These are phyloP conservation scores for Polypterus senegalus DNA, from an alignment of 2,113 vertebrate genomes.

Conservation along the genomic window DNA sequence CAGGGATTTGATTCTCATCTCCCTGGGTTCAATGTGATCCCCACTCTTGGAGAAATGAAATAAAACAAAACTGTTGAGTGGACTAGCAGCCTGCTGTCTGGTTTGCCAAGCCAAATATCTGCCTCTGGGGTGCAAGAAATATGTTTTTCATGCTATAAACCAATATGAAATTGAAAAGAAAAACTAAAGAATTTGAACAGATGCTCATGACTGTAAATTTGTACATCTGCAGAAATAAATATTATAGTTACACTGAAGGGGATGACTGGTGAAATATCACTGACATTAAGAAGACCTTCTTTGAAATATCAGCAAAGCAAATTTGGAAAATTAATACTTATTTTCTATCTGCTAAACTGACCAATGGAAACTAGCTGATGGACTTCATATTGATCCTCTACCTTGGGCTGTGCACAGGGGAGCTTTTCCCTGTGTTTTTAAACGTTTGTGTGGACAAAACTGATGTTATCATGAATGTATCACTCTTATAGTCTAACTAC, in stretches of 20 bases:
- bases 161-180: not conserved
- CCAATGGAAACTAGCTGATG: too few relatives aligned
- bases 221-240: not conserved
- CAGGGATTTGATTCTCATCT: too few relatives aligned
- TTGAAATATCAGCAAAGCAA: not conserved
- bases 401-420: too few relatives aligned
- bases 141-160: not conserved
- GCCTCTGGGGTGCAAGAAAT: not conserved
- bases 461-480: too few relatives aligned
- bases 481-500: too few relatives aligned
- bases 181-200: not conserved
- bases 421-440: too few relatives aligned
- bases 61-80: not conserved
- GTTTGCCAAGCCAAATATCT: conserved; percentile 1
- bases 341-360: too few relatives aligned
- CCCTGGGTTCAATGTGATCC: too few relatives aligned
- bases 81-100: not conserved
- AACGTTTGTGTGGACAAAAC: too few relatives aligned
- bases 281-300: not conserved
- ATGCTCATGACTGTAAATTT: not conserved
- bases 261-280: not conserved
- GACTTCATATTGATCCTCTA: too few relatives aligned
- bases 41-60: not conserved
- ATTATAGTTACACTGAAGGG: not conserved
- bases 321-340: not conserved